Evolutionary conservation across 1,140 invertebrate genomes (phyloP).

Genomic region (Heliconius eleuchia): DNA sequence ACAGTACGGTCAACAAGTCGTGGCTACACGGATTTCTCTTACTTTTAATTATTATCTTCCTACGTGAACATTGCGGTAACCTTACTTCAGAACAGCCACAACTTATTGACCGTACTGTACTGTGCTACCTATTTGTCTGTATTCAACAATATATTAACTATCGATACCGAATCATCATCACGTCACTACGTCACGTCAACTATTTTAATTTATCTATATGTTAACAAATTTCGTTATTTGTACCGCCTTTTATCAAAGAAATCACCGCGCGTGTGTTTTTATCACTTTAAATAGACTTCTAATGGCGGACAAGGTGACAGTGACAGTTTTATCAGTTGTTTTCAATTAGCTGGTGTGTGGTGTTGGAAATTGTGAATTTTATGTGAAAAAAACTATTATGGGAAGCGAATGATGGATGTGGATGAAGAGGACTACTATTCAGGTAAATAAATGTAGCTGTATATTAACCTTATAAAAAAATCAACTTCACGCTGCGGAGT

Average conservation of each 20-base stretch:
- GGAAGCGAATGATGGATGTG: conserved; percentile 36
- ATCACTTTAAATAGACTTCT: conserved; percentile 13
- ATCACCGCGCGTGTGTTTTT: conserved; percentile 24
- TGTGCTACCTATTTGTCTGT: not conserved
- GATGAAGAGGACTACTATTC: conserved; percentile 29
- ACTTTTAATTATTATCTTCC: too few species aligned
- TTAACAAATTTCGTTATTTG: not conserved
- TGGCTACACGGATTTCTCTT: too few species aligned
- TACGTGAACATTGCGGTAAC: too few species aligned
- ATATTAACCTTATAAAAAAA: not conserved
- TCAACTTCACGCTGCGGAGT: too few species aligned
- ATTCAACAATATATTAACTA: not conserved
- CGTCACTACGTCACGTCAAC: conserved; percentile 18
- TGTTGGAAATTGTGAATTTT: conserved; percentile 14
- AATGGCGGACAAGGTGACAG: conserved; percentile 21
- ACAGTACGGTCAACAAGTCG: not conserved
- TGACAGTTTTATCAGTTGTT: conserved; percentile 6
- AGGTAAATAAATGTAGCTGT: conserved; percentile 28
- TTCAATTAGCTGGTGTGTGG: conserved; percentile 4
- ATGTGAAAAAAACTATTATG: not conserved
- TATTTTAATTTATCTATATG: conserved; percentile 23
- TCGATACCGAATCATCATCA: conserved; percentile 14
- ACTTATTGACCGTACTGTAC: too few species aligned
- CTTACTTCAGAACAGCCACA: too few species aligned
- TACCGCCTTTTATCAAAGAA: conserved; percentile 29